phyloP scores from a whole-genome alignment of 1,140 invertebrate genomes.

The Gonatopus flavifemur region DNA sequence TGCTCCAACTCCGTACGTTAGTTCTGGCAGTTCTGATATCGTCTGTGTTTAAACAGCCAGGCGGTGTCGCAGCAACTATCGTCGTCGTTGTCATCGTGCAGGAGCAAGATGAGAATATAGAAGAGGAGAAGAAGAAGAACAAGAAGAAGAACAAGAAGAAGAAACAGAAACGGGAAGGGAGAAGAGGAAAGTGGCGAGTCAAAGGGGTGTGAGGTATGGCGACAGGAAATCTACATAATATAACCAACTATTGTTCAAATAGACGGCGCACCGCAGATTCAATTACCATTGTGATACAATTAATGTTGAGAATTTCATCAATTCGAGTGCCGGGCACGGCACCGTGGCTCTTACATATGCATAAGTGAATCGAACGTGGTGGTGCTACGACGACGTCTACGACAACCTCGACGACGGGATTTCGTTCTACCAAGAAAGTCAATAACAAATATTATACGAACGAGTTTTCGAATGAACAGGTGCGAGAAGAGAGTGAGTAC shows the following conservation, averaged over 20 bases:
- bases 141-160: background rate
- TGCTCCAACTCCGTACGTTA: conserved; percentile 47
- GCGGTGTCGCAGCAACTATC: conserved; percentile 39
- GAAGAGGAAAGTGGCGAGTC: conserved; percentile 23
- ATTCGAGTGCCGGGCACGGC: conserved; percentile 55
- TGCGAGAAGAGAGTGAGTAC: too few relatives aligned
- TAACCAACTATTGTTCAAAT: conserved; percentile 62
- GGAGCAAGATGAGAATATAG: conserved; percentile 15
- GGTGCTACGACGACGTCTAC: too few relatives aligned
- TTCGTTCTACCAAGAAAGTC: conserved; percentile 33
- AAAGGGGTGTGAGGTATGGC: conserved; percentile 42
- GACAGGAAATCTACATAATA: conserved; percentile 60
- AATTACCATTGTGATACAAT: conserved; percentile 62
- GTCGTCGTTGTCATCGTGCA: too few relatives aligned
- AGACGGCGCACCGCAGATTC: conserved; percentile 58
- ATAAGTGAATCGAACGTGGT: conserved; percentile 55
- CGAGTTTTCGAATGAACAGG: conserved; percentile 23
- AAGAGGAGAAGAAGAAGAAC: background rate
- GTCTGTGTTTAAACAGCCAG: conserved; percentile 59
- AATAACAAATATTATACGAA: conserved; percentile 37
- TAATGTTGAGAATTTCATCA: conserved; percentile 61
- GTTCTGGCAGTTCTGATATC: conserved; percentile 57
- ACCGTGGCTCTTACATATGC: conserved; percentile 58
- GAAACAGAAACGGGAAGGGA: conserved; percentile 4
- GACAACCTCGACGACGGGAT: too few relatives aligned